A percentile compares a stretch with the other conserved stretches of the same genome.
Evolutionary conservation across 2,888 invertebrate species (phyloP).

Genomic region (Agrochola circellaris): DNA sequence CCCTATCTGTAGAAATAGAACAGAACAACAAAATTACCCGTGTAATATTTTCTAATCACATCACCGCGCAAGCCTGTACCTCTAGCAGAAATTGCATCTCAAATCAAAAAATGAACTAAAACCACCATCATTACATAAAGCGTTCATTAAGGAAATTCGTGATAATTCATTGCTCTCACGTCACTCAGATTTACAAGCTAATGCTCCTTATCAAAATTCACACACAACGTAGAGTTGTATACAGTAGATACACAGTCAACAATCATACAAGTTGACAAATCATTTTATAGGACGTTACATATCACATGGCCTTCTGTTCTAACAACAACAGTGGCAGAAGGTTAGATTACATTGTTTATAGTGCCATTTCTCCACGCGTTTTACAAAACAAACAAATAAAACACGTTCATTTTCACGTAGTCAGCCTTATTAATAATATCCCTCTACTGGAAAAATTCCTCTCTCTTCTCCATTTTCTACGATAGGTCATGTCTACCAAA

Average conservation of each 20-base stretch:
- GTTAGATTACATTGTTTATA: conserved; percentile 6
- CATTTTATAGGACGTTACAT: conserved; percentile 26
- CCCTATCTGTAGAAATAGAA: background rate
- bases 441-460: too few species aligned
- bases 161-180: conserved; percentile 18
- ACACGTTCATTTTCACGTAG: background rate
- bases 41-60: background rate
- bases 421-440: too few species aligned
- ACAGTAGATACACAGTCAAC: conserved; percentile 26
- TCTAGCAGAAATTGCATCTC: background rate
- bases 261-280: conserved; percentile 33
- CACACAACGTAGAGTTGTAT: conserved; percentile 10
- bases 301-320: conserved; percentile 45
- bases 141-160: conserved; percentile 30
- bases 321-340: conserved; percentile 16
- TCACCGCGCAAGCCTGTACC: background rate
- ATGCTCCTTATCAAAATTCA: conserved; percentile 50
- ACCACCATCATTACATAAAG: conserved; percentile 5
- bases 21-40: background rate
- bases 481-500: background rate
- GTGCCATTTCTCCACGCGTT: background rate
- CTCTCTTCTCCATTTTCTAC: too few species aligned
- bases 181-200: conserved; percentile 32
- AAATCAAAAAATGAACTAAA: background rate
- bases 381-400: background rate